Evolutionary conservation across 2,797 vertebrate genomes (phyloP).

Genomic region (Alcedo atthis): DNA sequence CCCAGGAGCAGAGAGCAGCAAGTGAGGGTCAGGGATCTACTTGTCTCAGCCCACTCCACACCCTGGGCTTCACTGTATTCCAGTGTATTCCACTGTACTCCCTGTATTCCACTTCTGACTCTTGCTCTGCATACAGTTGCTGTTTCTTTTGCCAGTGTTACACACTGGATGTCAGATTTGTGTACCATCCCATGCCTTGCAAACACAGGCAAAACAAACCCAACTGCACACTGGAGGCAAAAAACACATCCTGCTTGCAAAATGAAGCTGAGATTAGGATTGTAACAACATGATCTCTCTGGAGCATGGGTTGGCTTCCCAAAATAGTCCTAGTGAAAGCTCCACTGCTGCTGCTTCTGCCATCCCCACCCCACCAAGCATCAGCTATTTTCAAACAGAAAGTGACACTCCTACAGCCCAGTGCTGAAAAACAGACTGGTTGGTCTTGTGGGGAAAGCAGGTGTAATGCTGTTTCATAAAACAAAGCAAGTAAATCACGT

Average conservation of each 20-base stretch:
- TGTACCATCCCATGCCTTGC: background rate
- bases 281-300: background rate
- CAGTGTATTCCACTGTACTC: too few species aligned
- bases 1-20: background rate
- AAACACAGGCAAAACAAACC: background rate
- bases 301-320: background rate
- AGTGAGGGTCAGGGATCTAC: background rate
- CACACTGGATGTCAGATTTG: background rate
- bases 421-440: background rate
- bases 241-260: background rate
- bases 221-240: background rate
- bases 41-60: background rate
- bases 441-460: background rate
- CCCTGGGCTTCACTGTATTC: too few species aligned
- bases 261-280: constrained; percentile 3
- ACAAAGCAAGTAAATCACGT: background rate
- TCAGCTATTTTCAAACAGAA: background rate
- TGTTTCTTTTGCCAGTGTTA: background rate
- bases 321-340: background rate
- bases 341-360: background rate
- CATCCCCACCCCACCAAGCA: background rate
- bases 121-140: background rate
- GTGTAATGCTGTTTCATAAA: background rate
- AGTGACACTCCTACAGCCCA: background rate
- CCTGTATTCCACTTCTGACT: background rate